Evolutionary conservation across 2,797 vertebrate species (phyloP).

Genomic region (Pangasius sanitwongsei): DNA sequence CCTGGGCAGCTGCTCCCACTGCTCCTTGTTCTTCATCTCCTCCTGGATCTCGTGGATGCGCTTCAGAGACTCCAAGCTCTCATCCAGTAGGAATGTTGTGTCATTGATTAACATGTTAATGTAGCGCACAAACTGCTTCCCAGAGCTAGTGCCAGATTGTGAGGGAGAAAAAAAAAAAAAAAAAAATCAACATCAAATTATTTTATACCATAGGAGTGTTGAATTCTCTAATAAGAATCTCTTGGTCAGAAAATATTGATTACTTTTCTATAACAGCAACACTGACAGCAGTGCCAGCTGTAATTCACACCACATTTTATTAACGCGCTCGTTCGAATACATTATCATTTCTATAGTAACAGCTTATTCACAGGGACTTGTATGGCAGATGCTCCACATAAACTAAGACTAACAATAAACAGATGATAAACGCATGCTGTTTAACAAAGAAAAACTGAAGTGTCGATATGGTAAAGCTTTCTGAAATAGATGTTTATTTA

Average conservation of each 20-base stretch:
- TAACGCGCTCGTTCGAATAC: not conserved
- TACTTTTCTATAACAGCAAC: not conserved
- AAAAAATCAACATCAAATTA: not conserved
- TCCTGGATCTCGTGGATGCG: constrained; percentile 98
- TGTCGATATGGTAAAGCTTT: not conserved
- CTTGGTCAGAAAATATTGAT: not conserved
- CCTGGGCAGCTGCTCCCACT: constrained; percentile 95
- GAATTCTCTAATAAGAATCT: not conserved
- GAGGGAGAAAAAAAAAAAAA: not conserved
- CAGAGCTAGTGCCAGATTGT: constrained; percentile 77
- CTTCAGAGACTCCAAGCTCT: constrained; percentile 97
- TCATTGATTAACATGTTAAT: constrained; percentile 99
- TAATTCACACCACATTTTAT: not conserved
- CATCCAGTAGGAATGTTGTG: constrained; percentile 96
- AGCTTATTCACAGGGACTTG: not conserved
- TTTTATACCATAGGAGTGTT: not conserved
- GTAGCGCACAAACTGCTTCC: constrained; percentile 99
- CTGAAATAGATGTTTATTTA: not conserved
- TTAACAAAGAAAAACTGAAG: not conserved
- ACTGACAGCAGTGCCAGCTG: not conserved
- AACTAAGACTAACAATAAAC: not conserved
- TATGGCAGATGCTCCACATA: not conserved
- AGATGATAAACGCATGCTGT: not conserved
- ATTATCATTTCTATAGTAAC: not conserved
- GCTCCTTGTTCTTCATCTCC: constrained; percentile 98